phyloP scores from a whole-genome alignment of 2,888 invertebrate species.

The Ophion slaviceki region DNA sequence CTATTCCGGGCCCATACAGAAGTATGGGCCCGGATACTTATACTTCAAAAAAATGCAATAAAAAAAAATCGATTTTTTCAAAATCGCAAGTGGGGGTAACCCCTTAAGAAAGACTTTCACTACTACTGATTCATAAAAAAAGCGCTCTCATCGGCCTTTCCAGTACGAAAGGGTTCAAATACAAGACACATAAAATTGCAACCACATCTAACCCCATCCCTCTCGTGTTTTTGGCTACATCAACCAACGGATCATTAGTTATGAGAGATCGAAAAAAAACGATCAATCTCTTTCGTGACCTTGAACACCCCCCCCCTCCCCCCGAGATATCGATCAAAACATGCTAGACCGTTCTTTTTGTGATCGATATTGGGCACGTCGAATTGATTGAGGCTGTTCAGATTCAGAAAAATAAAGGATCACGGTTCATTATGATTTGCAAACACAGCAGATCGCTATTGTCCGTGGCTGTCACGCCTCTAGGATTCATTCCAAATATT shows the following conservation, averaged over 20 bases:
- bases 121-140: too few relatives aligned
- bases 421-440: slow-evolving; percentile 44
- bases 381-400: slow-evolving; percentile 23
- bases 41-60: too few relatives aligned
- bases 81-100: too few relatives aligned
- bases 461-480: slow-evolving; percentile 30
- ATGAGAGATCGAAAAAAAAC: slow-evolving; percentile 21
- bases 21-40: too few relatives aligned
- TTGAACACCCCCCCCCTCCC: not conserved
- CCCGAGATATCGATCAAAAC: slow-evolving; percentile 22
- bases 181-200: not conserved
- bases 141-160: too few relatives aligned
- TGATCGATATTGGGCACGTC: slow-evolving; percentile 40
- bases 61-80: too few relatives aligned
- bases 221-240: slow-evolving; percentile 1
- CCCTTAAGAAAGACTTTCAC: too few relatives aligned
- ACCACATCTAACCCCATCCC: not conserved
- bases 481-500: slow-evolving; percentile 12
- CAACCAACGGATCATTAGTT: slow-evolving; percentile 39
- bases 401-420: slow-evolving; percentile 16
- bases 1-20: too few relatives aligned
- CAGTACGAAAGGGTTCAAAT: too few relatives aligned
- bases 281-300: slow-evolving; percentile 23
- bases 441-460: slow-evolving; percentile 25
- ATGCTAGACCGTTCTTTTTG: slow-evolving; percentile 42